Percentiles rank a stretch among this genome's conserved stretches.
Evolutionary conservation across 2,113 vertebrate genomes (phyloP).

Genomic region (Phasianus colchicus): DNA sequence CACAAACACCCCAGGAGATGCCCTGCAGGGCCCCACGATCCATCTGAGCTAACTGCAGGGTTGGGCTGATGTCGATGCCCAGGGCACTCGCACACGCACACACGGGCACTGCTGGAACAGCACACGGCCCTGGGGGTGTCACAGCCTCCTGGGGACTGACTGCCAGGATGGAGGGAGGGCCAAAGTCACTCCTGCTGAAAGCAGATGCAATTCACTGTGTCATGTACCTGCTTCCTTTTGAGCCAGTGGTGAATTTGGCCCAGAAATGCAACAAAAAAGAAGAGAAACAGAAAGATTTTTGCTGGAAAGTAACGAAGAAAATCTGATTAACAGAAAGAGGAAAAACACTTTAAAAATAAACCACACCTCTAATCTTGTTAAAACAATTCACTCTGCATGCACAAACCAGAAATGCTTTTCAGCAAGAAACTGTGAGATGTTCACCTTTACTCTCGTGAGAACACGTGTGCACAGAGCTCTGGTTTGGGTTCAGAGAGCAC

Average conservation of each 20-base stretch:
- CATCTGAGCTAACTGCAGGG: conserved; percentile 24
- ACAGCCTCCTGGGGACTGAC: conserved; percentile 1
- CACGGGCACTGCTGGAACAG: background rate
- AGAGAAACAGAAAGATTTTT: conserved; percentile 48
- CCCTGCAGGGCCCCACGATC: background rate
- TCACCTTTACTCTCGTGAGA: conserved; percentile 61
- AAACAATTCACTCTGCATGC: conserved; percentile 32
- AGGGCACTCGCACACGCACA: background rate
- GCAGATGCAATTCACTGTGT: conserved; percentile 40
- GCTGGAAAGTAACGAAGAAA: conserved; percentile 17
- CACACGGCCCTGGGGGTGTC: conserved; percentile 1
- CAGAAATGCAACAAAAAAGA: conserved; percentile 46
- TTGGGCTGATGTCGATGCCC: conserved; percentile 20
- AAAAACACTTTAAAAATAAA: conserved; percentile 20
- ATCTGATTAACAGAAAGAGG: conserved; percentile 26
- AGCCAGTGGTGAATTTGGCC: conserved; percentile 66
- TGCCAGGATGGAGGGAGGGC: conserved; percentile 22
- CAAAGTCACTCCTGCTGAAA: conserved; percentile 68
- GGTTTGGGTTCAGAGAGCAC: conserved; percentile 9
- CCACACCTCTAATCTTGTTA: conserved; percentile 32
- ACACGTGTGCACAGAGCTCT: background rate
- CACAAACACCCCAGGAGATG: background rate
- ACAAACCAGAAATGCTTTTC: conserved; percentile 40
- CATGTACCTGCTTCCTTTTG: conserved; percentile 54
- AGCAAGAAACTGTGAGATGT: conserved; percentile 42